Conservation (phyloP, 1,140 invertebrate genomes). For the Sitophilus oryzae region DNA sequence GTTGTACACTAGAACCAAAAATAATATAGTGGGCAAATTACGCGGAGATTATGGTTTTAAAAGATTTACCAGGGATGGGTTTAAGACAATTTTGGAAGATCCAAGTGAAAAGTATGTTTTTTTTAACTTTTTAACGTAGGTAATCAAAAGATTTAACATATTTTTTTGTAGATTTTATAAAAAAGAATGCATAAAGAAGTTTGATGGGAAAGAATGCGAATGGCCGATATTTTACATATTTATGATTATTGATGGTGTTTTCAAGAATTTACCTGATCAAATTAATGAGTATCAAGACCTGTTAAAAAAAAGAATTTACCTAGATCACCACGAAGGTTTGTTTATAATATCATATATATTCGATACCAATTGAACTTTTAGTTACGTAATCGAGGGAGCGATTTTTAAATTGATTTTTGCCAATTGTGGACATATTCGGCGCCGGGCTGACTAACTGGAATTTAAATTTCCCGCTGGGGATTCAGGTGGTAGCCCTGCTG, state of each 20-base stretch:
- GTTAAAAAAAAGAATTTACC: constrained; percentile 62
- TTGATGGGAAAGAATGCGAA: constrained; percentile 94
- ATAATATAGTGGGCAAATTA: constrained; percentile 78
- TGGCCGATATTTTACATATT: constrained; percentile 96
- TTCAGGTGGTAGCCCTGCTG: too few relatives aligned
- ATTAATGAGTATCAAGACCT: constrained; percentile 86
- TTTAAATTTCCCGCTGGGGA: too few relatives aligned
- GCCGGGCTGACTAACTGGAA: too few relatives aligned
- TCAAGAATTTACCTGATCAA: constrained; percentile 82
- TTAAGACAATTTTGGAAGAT: constrained; percentile 84
- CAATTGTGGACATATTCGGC: too few relatives aligned
- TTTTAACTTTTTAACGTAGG: neutral
- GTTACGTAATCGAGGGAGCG: too few relatives aligned
- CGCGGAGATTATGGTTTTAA: constrained; percentile 91
- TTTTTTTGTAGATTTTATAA: constrained; percentile 49
- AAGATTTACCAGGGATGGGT: constrained; percentile 92
- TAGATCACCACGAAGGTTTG: constrained; percentile 74
- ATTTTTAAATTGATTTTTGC: too few relatives aligned
- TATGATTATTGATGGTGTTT: constrained; percentile 94
- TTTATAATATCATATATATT: constrained; percentile 31
- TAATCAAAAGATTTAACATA: neutral
- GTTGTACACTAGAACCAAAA: constrained; percentile 79
- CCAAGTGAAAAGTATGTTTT: constrained; percentile 58
- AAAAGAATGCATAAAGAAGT: constrained; percentile 71
- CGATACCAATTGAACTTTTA: neutral